Base-by-base conservation (phyloP, 2,888 invertebrate species). In the Cryptophagus acutangulus region DNA sequence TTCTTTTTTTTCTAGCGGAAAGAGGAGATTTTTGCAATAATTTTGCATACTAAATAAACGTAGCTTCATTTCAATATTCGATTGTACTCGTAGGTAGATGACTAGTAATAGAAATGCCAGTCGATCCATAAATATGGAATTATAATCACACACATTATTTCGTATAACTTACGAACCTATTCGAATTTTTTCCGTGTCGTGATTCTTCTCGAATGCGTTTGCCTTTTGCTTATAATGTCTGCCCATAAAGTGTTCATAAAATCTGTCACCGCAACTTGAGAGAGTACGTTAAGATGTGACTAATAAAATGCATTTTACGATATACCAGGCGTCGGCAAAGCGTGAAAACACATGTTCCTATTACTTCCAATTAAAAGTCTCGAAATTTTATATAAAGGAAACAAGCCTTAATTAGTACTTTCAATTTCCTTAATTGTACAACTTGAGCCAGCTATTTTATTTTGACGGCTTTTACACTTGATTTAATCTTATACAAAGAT, bases 291-390 rank as follows among this genome's bases (percentile, higher is more conserved):
- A 48, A 48, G 43, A 46, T 46, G 51, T 51, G 48, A 46, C 41
- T 48, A 53, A 55, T 54, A 54, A 57, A 55, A 54, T 50, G 46
- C 45, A 50, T 48, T 62, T 62, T 62, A 62, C 57, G 59, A 55
- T 51, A 50, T 41, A 43, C 50, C 51, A 56, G 57, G 51, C 57
- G 58, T 52, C 54, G 51, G 51, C 52, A 52, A 43, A 48, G 45
- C 52, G 53, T 56, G 51, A 55, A 58, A 58, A 59, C 59, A 61
- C 48, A 54, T 61, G 59, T 57, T 58, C 49, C 49, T 54, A 59
- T 57, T 56, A 54, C 54, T 48, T 41, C 49, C 53, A 57, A 58
- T 59, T 56, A 57, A 58, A 54, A 46, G 43, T 13, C 26, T 13
- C 26, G 12, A 26, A 26, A 12, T 26, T 26, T 26, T 26, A 26